Base-by-base conservation (phyloP, 2,888 invertebrate genomes). In the Reticulitermes lucifugus region DNA sequence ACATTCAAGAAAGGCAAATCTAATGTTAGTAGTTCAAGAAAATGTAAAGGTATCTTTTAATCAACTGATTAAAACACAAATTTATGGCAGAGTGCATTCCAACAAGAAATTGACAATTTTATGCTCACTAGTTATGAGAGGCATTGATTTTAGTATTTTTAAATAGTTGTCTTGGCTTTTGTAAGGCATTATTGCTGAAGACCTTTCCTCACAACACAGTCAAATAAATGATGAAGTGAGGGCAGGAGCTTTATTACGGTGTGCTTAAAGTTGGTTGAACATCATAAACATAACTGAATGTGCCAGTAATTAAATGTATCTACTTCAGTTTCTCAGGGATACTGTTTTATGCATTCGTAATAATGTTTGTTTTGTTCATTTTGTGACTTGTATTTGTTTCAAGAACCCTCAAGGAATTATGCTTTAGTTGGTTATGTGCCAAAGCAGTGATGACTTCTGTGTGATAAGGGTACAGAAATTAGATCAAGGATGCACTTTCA, bases 271-370 rank as follows among this genome's bases (percentile, higher is more conserved):
- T 25, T 10, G n/a, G 0, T 65, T 65, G 12, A n/a, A 65, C 10
- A 65, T 12, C 14, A 25, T 65, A 65, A 65, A n/a, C 7, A 25
- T 65, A 12, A n/a, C 65, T 65, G 65, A 65, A n/a, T 65, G 25
- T 65, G 65, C n/a, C 65, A 65, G 65, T 65, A 25, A 65, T 65
- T 65, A 65, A n/a, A 65, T 73, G 41, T 73, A 43, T 46, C 77
- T 46, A 41, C n/a, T 77, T 77, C 35, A n/a, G n/a, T 77, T 77
- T 77, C 77, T 77, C 51, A 77, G 77, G 77, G 77, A 77, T 77
- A n/a, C 21, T 77, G 7, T 46, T 46, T 21, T n/a, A 25, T 65
- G 65, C 60, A 60, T 60, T 60, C 60, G 4, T 75, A 29, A 29
- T 71, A 29, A 75, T 75, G 43, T 75, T 75, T 43, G 43, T 75